Base-by-base conservation (phyloP, 2,888 invertebrate species). In the Crepidodera aurea region DNA sequence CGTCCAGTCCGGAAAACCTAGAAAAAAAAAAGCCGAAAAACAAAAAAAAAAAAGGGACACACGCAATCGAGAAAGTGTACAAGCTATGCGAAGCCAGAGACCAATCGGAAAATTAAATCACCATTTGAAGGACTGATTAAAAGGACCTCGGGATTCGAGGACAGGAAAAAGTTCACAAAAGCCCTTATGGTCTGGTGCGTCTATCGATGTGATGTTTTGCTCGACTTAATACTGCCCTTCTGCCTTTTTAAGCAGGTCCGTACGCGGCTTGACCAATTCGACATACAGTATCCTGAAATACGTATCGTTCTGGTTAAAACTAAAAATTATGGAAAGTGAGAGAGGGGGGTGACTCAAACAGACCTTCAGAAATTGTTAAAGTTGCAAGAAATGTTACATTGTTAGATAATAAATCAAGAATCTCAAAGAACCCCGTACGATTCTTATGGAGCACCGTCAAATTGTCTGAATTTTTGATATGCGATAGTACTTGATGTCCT, bases 21-120 rank as follows among this genome's bases (percentile, higher is more conserved):
- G 29, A 44, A 32, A 55, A 44, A 55, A 10, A 13, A 32, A 7
- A 5, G 13, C 22, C 3, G n/a, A 12, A 18, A 27, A 5, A n/a
- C n/a, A n/a, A 3, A 29, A 15, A 40, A 42, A 40, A 42, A 18
- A 32, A 13, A 1, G 19, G 32, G 51, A 32, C 44, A 46, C 32
- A 32, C 19, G 55, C 19, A 55, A 19, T 44, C 19, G 40, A 54
- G 6, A 42, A 42, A 40, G 54, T 29, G 16, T 6, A 42, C 40
- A 50, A 10, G 32, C 16, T 16, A 50, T n/a, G 29, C 50, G 32
- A 6, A 22, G 22, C n/a, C 42, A 18, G 55, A 32, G 56, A 13
- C 34, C 37, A 46, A 46, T 56, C 46, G 37, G 56, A 46, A 56
- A 56, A 56, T 56, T 46, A 56, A 56, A 48, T 54, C 54, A 54